These are phyloP conservation scores for Ephialtes manifestator DNA, from an alignment of 2,888 invertebrate genomes.

Conservation along the genomic window DNA sequence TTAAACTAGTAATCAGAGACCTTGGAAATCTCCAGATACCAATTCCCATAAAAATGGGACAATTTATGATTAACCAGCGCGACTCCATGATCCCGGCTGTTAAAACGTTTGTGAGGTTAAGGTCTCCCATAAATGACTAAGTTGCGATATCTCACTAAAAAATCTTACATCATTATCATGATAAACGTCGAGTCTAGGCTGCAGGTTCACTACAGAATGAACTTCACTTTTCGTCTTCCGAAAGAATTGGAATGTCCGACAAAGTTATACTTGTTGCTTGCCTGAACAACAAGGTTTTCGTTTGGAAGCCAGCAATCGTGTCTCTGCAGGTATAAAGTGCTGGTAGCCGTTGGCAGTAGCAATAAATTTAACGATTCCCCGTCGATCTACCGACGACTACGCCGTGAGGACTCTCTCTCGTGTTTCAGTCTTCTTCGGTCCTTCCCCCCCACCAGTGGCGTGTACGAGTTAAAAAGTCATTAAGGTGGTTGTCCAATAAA, in stretches of 20 bases:
- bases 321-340: conserved; percentile 49
- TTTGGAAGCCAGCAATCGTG: conserved; percentile 17
- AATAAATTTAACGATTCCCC: conserved; percentile 67
- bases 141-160: neutral
- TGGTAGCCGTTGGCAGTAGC: conserved; percentile 53
- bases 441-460: neutral
- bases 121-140: neutral
- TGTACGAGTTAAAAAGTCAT: neutral
- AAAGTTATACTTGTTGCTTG: conserved; percentile 61
- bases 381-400: conserved; percentile 24
- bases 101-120: neutral
- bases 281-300: conserved; percentile 19
- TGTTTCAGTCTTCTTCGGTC: neutral
- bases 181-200: neutral
- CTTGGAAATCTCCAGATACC: neutral
- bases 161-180: neutral
- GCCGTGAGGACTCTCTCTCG: neutral
- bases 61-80: neutral
- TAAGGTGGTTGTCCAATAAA: neutral
- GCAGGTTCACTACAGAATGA: neutral
- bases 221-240: neutral
- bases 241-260: conserved; percentile 19
- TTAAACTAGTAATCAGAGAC: neutral
- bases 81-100: neutral
- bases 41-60: neutral